Evolutionary conservation across 2,113 vertebrate species (phyloP).

Genomic region (Calidris pygmaea): DNA sequence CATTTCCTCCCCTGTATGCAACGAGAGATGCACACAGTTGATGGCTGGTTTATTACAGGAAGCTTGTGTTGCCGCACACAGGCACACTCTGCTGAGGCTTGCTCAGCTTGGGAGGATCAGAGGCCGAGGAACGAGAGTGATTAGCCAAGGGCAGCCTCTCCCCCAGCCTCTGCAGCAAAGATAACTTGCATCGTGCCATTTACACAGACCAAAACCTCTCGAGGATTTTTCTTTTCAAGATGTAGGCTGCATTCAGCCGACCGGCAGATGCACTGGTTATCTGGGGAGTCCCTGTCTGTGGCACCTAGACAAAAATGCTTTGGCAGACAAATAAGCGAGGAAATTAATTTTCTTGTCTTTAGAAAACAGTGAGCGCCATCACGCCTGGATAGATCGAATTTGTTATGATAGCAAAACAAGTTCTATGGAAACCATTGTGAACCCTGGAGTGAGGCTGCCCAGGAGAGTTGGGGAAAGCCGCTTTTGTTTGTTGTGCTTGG

Average conservation of each 20-base stretch:
- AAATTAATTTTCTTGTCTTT: slow-evolving; percentile 57
- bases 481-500: slow-evolving; percentile 89
- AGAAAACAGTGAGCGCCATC: slow-evolving; percentile 60
- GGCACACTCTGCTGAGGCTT: neutral
- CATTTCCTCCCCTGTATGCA: neutral
- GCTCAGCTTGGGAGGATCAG: neutral
- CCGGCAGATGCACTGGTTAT: neutral
- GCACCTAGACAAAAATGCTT: slow-evolving; percentile 45
- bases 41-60: slow-evolving; percentile 20
- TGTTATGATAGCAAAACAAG: slow-evolving; percentile 91
- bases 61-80: neutral
- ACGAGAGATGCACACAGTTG: neutral
- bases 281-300: slow-evolving; percentile 46
- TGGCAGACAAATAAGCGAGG: slow-evolving; percentile 50
- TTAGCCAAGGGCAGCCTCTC: neutral
- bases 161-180: neutral
- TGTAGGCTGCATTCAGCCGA: accelerated
- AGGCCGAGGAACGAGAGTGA: neutral
- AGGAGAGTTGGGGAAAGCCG: slow-evolving; percentile 87
- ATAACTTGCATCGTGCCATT: accelerated
- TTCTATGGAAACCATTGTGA: slow-evolving; percentile 93
- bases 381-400: slow-evolving; percentile 71
- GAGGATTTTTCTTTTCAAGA: neutral
- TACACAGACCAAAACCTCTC: neutral
- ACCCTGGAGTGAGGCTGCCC: slow-evolving; percentile 77